Evolutionary conservation across 2,797 vertebrate species (phyloP), one percentile per base, ranked within the genome.

Genomic region (Myiotriccus ornatus): DNA sequence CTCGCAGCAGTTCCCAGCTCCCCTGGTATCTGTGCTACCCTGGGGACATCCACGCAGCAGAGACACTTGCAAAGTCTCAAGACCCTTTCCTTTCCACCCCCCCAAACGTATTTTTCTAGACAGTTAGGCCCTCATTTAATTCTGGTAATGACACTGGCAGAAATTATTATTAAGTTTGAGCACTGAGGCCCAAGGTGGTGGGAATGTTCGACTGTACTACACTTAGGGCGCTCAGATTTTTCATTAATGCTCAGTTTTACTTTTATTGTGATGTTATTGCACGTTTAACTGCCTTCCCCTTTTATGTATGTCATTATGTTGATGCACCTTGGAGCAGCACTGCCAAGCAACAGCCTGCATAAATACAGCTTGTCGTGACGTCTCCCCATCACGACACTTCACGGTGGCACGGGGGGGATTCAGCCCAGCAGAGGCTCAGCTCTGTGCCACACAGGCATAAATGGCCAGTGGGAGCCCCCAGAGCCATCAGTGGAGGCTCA

Each of bases 201-300:
- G 56, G 79, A 93, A 75, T 25, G 14, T 73, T 92, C 1, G 2
- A 47, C 28, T 41, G 47, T 14, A 27, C 55, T 2, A 24, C 37
- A 46, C 67, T 87, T 77, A 69, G 32, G 1, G 16, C n/a, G 23
- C 79, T 84, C 55, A 28, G 73, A 55, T 87, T 88, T 89, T 95
- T 73, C 85, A 93, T 93, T 95, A 96, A 95, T 69, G 85, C 77
- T 94, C 89, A 77, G 14, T 90, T 93, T 93, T 92, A 90, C 73
- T 86, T 96, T 88, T 91, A 94, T 93, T 91, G 80, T 91, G 91
- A 93, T 93, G 89, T 89, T 96, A 94, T 46, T 94, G 88, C 79
- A 84, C 67, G 60, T 87, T 95, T 95, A 95, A 94, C 85, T 89
- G 60, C 91, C 85, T 96, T 96, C 77, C 70, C 80, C 87, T 94